Evolutionary conservation across 2,888 invertebrate species (phyloP).

Genomic region (Microctonus hyperodae): DNA sequence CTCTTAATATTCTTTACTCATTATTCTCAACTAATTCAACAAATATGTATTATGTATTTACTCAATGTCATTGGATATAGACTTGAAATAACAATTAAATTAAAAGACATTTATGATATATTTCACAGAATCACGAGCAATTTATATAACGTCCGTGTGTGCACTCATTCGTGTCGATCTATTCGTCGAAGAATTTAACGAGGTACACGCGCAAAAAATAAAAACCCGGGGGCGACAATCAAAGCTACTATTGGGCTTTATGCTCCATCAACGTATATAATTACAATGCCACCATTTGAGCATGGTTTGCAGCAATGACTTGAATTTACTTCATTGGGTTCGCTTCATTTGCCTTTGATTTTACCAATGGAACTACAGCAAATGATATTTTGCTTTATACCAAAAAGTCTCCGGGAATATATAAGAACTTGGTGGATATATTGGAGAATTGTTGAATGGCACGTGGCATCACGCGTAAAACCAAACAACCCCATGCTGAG

Average conservation of each 20-base stretch:
- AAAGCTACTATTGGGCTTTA: background rate
- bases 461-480: slow-evolving; percentile 50
- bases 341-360: slow-evolving; percentile 19
- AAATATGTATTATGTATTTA: no score
- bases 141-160: background rate
- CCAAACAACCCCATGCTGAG: slow-evolving; percentile 53
- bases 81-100: no score
- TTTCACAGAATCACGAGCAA: slow-evolving; percentile 9
- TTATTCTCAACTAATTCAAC: no score
- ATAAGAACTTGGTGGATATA: slow-evolving; percentile 4
- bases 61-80: no score
- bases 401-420: slow-evolving; percentile 8
- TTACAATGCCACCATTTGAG: slow-evolving; percentile 9
- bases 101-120: background rate
- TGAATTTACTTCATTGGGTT: slow-evolving; percentile 23
- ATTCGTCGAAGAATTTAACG: slow-evolving; percentile 58
- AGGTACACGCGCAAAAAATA: slow-evolving; percentile 53
- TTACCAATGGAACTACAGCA: background rate
- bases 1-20: no score
- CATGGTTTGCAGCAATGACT: slow-evolving; percentile 17
- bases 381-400: background rate
- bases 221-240: slow-evolving; percentile 27
- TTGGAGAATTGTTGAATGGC: slow-evolving; percentile 39
- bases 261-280: slow-evolving; percentile 4
- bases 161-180: background rate